Evolutionary conservation across 2,888 invertebrate genomes (phyloP).

Genomic region (Dynastes grantii): DNA sequence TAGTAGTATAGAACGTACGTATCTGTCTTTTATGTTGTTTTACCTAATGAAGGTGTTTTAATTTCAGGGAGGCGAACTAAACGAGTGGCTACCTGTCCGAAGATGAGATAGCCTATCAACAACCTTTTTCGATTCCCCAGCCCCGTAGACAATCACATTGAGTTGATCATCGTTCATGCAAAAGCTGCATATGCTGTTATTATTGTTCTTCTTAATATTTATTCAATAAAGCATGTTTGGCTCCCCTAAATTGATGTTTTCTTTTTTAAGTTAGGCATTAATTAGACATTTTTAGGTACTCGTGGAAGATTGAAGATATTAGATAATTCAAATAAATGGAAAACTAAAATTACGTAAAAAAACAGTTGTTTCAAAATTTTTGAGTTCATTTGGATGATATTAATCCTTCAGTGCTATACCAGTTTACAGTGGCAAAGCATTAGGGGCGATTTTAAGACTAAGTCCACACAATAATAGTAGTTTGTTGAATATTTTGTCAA

Average conservation of each 20-base stretch:
- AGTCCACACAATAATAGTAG: too few species aligned
- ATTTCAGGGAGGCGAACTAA: slow-evolving; percentile 64
- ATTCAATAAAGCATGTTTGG: slow-evolving; percentile 64
- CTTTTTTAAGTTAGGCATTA: slow-evolving; percentile 14
- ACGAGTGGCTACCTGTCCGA: slow-evolving; percentile 64
- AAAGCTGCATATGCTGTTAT: slow-evolving; percentile 55
- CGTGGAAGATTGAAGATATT: too few species aligned
- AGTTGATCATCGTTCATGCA: slow-evolving; percentile 59
- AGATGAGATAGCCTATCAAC: slow-evolving; percentile 64
- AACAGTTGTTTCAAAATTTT: too few species aligned
- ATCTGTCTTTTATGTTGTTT: background rate
- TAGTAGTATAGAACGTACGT: background rate
- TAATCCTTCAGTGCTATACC: too few species aligned
- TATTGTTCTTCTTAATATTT: slow-evolving; percentile 62
- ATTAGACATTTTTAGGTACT: too few species aligned
- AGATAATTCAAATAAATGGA: too few species aligned
- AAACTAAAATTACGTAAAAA: too few species aligned
- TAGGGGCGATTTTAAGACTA: too few species aligned
- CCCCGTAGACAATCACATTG: slow-evolving; percentile 67
- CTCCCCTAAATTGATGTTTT: slow-evolving; percentile 54
- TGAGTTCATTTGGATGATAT: too few species aligned
- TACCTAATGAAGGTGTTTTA: slow-evolving; percentile 58
- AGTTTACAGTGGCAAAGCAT: too few species aligned
- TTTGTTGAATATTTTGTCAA: too few species aligned
- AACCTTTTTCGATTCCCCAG: slow-evolving; percentile 59